Evolutionary conservation across 2,113 vertebrate species (phyloP).

Genomic region (Cepphus grylle): DNA sequence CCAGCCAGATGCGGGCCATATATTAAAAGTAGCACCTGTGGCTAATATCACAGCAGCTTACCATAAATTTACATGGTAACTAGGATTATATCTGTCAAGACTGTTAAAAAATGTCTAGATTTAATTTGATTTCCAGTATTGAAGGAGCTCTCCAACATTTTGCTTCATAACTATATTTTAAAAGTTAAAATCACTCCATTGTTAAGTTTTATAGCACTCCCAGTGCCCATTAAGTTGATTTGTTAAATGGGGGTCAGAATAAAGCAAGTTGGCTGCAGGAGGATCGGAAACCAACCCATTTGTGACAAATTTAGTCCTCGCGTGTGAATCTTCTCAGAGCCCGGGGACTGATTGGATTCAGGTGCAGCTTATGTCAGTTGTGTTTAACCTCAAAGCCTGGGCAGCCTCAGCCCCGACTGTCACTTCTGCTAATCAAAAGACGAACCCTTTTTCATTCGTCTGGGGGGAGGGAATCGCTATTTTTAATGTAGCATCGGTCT

Average conservation of each 20-base stretch:
- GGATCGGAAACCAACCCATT: constrained; percentile 81
- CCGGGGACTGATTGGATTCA: constrained; percentile 80
- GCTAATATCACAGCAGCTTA: constrained; percentile 86
- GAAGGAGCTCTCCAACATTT: constrained; percentile 78
- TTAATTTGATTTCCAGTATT: constrained; percentile 88
- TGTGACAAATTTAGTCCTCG: constrained; percentile 77
- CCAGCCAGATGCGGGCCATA: constrained; percentile 84
- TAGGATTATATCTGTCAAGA: constrained; percentile 85
- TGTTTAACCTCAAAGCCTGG: constrained; percentile 73
- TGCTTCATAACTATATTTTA: constrained; percentile 82
- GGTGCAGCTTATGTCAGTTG: constrained; percentile 74
- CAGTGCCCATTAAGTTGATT: constrained; percentile 83
- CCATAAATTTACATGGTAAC: constrained; percentile 89
- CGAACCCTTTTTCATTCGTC: constrained; percentile 22
- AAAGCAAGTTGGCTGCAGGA: constrained; percentile 73
- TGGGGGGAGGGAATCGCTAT: not conserved
- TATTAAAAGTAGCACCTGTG: constrained; percentile 89
- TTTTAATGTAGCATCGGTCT: not conserved
- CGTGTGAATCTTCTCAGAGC: constrained; percentile 76
- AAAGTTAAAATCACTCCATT: constrained; percentile 81
- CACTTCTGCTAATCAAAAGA: constrained; percentile 35
- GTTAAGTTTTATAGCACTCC: constrained; percentile 83
- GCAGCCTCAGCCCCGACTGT: constrained; percentile 53
- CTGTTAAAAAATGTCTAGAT: constrained; percentile 84
- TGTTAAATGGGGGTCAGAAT: constrained; percentile 81